These are phyloP conservation scores for Muscicapa adusta DNA, from an alignment of 2,113 vertebrate genomes.

Conservation along the genomic window DNA sequence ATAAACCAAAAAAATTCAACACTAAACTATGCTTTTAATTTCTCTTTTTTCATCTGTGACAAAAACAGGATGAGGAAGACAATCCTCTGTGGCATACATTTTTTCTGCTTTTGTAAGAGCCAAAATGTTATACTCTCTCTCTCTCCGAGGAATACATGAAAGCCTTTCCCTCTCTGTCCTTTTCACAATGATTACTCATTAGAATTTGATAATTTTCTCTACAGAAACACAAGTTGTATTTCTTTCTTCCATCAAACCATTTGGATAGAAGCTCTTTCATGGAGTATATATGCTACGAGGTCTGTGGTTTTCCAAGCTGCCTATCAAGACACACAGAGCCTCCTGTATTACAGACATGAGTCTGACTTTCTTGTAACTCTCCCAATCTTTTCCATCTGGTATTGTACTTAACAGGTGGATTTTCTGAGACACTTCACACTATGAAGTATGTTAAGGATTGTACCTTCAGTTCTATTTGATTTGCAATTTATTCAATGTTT, in stretches of 20 bases:
- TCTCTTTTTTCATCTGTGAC: background rate
- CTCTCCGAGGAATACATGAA: background rate
- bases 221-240: background rate
- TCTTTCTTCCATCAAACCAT: background rate
- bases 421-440: constrained; percentile 55
- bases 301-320: constrained; percentile 26
- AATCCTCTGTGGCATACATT: background rate
- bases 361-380: constrained; percentile 34
- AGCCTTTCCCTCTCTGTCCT: background rate
- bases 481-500: constrained; percentile 60
- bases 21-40: background rate
- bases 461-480: constrained; percentile 55
- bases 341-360: constrained; percentile 10
- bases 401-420: constrained; percentile 59
- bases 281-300: background rate
- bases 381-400: constrained; percentile 52
- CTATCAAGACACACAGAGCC: constrained; percentile 5
- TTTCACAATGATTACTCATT: background rate
- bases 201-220: background rate
- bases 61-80: background rate
- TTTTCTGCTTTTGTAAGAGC: background rate
- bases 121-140: background rate
- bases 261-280: background rate
- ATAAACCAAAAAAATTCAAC: background rate
- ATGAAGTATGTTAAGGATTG: constrained; percentile 34